Evolutionary conservation across 2,797 vertebrate genomes (phyloP), one percentile per base, ranked within the genome.

Genomic region (Myotis myotis): DNA sequence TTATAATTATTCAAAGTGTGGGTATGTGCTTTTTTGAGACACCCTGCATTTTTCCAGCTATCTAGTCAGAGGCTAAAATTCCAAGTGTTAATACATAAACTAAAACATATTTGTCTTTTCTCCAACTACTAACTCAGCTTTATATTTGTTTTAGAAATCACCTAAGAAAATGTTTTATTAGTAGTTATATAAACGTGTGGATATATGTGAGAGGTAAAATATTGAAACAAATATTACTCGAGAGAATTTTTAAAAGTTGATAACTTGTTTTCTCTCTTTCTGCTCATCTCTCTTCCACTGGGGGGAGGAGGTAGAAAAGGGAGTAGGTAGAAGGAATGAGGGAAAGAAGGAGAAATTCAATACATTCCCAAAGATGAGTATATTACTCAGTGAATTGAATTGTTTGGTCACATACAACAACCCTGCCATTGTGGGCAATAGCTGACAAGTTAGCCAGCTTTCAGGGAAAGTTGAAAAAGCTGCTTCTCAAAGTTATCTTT

Each of bases 401-500:
- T 38, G 28, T 60, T 78, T 66, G n/a, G n/a, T 82, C 75, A 36
- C 10, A 8, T 47, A 6, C 7, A 64, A 0, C 7, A 70, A 5
- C 64, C 28, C 66, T 60, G 78, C 57, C 53, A 82, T 12, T 57
- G 75, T 79, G 44, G 33, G 55, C 51, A 71, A 57, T 23, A 81
- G n/a, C 49, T 82, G 38, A 93, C 64, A 79, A 79, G 70, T 76
- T 51, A 92, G 81, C 47, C 23, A 74, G 88, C 51, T 94, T 90
- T 88, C 81, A 87, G 81, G 70, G 85, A 88, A 90, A 83, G 47
- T 33, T 85, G 12, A 51, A 71, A 95, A 82, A 20, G 6, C 57
- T 78, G 36, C 30, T 91, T 93, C 82, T 93, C 68, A 49, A 70
- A 86, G 85, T 82, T 86, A 74, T 75, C 72, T 79, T 94, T 88